These are phyloP conservation scores for Ophioninae sp. DNA, from an alignment of 2,888 invertebrate genomes.

Conservation along the genomic window DNA sequence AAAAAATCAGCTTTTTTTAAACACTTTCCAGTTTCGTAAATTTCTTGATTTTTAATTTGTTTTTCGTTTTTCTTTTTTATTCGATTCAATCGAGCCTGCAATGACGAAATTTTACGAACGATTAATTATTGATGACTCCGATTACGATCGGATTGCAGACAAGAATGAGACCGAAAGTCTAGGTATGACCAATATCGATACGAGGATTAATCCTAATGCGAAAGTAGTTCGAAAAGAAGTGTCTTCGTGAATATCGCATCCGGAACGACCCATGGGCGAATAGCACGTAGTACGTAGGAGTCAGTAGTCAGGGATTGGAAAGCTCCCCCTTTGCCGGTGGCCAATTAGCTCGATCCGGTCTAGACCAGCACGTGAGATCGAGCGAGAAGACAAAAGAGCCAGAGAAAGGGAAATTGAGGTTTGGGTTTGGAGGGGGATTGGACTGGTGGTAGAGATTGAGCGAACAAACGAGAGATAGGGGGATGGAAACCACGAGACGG, in stretches of 20 bases:
- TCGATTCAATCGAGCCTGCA: background rate
- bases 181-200: background rate
- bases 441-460: constrained; percentile 37
- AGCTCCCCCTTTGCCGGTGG: constrained; percentile 49
- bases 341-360: constrained; percentile 62
- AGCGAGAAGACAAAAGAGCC: constrained; percentile 42
- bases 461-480: constrained; percentile 33
- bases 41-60: background rate
- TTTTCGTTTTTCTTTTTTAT: background rate
- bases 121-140: background rate
- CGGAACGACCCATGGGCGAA: background rate
- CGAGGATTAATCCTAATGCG: background rate
- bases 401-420: too few relatives aligned
- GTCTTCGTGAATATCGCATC: background rate
- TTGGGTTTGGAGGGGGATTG: constrained; percentile 29
- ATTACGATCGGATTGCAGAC: background rate
- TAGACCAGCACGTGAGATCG: constrained; percentile 36
- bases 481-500: constrained; percentile 65
- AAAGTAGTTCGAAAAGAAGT: background rate
- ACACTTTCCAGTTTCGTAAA: background rate
- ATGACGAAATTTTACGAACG: background rate
- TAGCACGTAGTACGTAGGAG: background rate
- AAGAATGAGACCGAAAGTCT: background rate
- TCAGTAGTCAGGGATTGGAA: constrained; percentile 42
- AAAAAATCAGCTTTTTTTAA: background rate